These are phyloP conservation scores for Fragum fragum DNA, from an alignment of 2,888 invertebrate species.

Conservation along the genomic window DNA sequence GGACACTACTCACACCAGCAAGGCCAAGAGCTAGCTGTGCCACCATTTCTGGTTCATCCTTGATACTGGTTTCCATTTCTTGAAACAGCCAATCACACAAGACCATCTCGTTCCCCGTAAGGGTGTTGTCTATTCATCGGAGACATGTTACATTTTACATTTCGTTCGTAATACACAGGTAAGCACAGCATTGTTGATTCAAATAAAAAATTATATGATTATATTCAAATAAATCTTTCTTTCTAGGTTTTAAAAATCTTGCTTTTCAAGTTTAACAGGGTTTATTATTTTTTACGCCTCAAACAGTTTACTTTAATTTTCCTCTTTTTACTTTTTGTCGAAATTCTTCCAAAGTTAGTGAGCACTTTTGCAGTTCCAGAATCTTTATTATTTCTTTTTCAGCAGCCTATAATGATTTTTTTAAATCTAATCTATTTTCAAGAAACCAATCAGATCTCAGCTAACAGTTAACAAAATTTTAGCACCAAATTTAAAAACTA, in stretches of 20 bases:
- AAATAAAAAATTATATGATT: no score
- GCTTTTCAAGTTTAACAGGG: no score
- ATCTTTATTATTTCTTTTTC: no score
- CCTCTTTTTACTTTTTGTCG: no score
- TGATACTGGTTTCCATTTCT: slow-evolving; percentile 32
- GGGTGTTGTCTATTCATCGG: neutral
- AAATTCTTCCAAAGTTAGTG: no score
- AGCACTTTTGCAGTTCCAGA: no score
- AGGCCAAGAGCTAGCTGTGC: slow-evolving; percentile 31
- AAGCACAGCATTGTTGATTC: neutral
- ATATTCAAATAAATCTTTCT: no score
- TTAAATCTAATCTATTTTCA: no score
- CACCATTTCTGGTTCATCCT: slow-evolving; percentile 48
- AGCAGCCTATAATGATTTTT: no score
- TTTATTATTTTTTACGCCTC: no score
- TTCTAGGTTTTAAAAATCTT: no score
- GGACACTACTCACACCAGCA: slow-evolving; percentile 34
- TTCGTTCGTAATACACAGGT: neutral
- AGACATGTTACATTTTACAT: neutral
- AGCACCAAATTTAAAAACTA: neutral
- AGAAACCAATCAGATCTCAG: neutral
- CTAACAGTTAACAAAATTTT: neutral
- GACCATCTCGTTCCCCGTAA: neutral
- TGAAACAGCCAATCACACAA: neutral
- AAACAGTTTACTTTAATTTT: no score